Evolutionary conservation across 1,140 invertebrate genomes (phyloP).

Genomic region (Mya arenaria): DNA sequence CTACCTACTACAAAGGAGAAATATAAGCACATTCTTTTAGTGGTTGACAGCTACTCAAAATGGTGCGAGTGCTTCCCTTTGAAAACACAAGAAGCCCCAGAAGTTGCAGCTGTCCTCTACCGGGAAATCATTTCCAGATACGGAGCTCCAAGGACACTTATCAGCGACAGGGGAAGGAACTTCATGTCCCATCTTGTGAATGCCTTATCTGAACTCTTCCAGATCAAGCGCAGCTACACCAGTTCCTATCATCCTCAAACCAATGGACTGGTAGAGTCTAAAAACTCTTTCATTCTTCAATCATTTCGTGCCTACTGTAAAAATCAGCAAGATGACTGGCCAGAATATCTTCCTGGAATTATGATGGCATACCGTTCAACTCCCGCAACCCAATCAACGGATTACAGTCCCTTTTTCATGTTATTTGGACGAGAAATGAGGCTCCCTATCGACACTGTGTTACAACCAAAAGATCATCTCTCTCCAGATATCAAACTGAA

Average conservation of each 20-base stretch:
- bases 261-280: slow-evolving; percentile 13
- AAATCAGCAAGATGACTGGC: slow-evolving; percentile 56
- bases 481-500: background rate
- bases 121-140: slow-evolving; percentile 59
- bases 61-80: slow-evolving; percentile 60
- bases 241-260: slow-evolving; percentile 53
- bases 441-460: slow-evolving; percentile 24
- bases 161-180: slow-evolving; percentile 55
- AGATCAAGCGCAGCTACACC: slow-evolving; percentile 42
- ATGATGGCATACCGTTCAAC: slow-evolving; percentile 51
- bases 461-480: slow-evolving; percentile 20
- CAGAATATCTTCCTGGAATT: slow-evolving; percentile 22
- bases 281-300: slow-evolving; percentile 30
- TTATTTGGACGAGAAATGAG: slow-evolving; percentile 54
- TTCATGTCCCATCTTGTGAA: slow-evolving; percentile 62
- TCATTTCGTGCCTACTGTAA: slow-evolving; percentile 41
- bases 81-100: slow-evolving; percentile 49
- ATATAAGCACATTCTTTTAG: slow-evolving; percentile 59
- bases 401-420: slow-evolving; percentile 32
- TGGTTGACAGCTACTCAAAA: slow-evolving; percentile 56
- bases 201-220: slow-evolving; percentile 57
- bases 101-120: slow-evolving; percentile 58
- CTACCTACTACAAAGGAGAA: slow-evolving; percentile 49
- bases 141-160: slow-evolving; percentile 54
- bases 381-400: slow-evolving; percentile 38